Conservation (phyloP, 2,888 invertebrate genomes). For the Hermaeophaga mercurialis region DNA sequence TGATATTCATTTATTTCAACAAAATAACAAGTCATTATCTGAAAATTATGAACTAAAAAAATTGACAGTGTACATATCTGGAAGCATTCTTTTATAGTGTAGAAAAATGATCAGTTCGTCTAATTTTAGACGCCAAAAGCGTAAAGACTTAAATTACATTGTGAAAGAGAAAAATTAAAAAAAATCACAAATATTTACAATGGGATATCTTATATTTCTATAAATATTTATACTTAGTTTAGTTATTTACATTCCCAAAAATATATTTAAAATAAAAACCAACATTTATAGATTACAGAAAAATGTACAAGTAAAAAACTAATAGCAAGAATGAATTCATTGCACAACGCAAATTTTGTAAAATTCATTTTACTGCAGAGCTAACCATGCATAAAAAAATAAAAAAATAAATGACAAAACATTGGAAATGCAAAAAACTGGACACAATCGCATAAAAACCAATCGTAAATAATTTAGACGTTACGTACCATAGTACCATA, state of each 20-base stretch:
- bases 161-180: slow-evolving; percentile 53
- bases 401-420: slow-evolving; percentile 36
- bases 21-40: slow-evolving; percentile 57
- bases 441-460: slow-evolving; percentile 37
- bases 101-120: slow-evolving; percentile 56
- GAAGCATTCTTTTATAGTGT: slow-evolving; percentile 55
- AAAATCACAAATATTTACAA: slow-evolving; percentile 56
- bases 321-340: slow-evolving; percentile 34
- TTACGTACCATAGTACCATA: slow-evolving; percentile 39
- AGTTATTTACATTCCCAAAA: slow-evolving; percentile 49
- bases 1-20: slow-evolving; percentile 59
- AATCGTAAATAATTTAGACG: slow-evolving; percentile 40
- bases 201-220: slow-evolving; percentile 44
- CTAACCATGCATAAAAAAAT: slow-evolving; percentile 35
- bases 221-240: slow-evolving; percentile 46
- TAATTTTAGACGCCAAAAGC: slow-evolving; percentile 49
- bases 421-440: slow-evolving; percentile 49
- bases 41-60: slow-evolving; percentile 57
- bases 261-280: slow-evolving; percentile 36
- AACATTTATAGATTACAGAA: slow-evolving; percentile 38
- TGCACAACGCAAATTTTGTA: slow-evolving; percentile 37
- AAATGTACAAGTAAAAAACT: slow-evolving; percentile 39
- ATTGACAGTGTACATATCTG: slow-evolving; percentile 56
- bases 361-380: slow-evolving; percentile 28
- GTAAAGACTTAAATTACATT: slow-evolving; percentile 50